Conservation (phyloP, 1,140 invertebrate genomes). For the Goniozus legneri region DNA sequence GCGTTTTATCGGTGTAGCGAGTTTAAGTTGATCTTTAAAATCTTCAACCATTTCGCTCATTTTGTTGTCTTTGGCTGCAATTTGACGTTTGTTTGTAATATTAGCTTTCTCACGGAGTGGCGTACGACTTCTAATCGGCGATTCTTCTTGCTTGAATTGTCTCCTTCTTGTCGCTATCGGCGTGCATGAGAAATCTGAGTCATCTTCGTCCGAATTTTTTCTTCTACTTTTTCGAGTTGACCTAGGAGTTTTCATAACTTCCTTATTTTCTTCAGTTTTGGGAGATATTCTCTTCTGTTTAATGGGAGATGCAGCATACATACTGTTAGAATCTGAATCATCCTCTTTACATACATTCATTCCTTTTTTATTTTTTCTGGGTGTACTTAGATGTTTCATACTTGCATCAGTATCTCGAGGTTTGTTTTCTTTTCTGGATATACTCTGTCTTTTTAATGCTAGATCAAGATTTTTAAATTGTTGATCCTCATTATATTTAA, state of each 20-base stretch:
- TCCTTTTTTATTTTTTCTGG: conserved; percentile 1
- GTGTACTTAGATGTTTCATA: neutral
- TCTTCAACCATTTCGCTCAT: neutral
- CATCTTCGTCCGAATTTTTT: neutral
- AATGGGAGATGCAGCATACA: neutral
- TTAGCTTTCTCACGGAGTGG: too few relatives aligned
- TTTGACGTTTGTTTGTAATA: neutral
- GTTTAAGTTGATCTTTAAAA: too few relatives aligned
- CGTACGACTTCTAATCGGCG: too few relatives aligned
- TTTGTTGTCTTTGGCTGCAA: neutral
- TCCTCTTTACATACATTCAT: neutral
- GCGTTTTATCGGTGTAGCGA: too few relatives aligned
- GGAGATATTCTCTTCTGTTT: neutral
- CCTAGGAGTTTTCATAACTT: neutral
- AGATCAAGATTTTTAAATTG: too few relatives aligned
- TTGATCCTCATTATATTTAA: neutral
- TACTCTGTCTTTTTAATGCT: too few relatives aligned
- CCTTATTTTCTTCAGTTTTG: neutral
- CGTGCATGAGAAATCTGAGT: too few relatives aligned
- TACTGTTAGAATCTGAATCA: neutral
- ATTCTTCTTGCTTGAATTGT: too few relatives aligned
- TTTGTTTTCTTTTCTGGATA: too few relatives aligned
- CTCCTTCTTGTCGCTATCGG: too few relatives aligned
- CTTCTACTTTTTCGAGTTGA: neutral
- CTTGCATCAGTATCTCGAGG: too few relatives aligned